Base-by-base conservation (phyloP, 2,797 vertebrate genomes). In the Danionella dracula region DNA sequence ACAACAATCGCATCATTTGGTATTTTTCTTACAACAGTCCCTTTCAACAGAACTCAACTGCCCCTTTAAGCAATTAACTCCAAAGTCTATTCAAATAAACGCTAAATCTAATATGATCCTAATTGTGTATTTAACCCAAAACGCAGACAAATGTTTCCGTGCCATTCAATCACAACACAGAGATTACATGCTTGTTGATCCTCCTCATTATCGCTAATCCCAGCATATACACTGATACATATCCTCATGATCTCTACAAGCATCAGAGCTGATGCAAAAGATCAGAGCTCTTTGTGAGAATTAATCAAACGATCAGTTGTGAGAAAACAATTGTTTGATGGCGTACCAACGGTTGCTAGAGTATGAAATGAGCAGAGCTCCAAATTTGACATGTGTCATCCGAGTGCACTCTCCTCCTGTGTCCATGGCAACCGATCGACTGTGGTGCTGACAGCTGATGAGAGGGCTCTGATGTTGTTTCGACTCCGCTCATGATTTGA, bases 341-440 rank as follows among this genome's bases (percentile, higher is more conserved):
- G 59, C 62, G 68, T 69, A 78, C 72, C 69, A 76, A 82, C 73
- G 78, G 70, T 41, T 41, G 71, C 72, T 78, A 76, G 81, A 72
- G 72, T 74, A 75, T 64, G 81, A 51, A 58, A 66, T 49, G 40
- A 0, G 61, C 62, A 29, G 34, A 63, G 60, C 70, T 73, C 2
- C 31, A 71, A 61, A 81, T 74, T 64, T 78, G 80, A 82, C 79
- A 78, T 62, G 75, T 81, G 78, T 76, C 78, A 64, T 66, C 68
- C 46, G 27, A 41, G 11, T 48, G 68, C 72, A 49, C 69, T 68
- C 63, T 48, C 42, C 10, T 74, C 60, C 61, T 34, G 87, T 89
- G 83, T 83, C 85, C 82, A 87, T 87, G 73, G 84, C 81, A 89
- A 88, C 86, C 70, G 49, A 83, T 79, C 70, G 67, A 49, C 78